Evolutionary conservation across 2,888 invertebrate species (phyloP).

Genomic region (Athalia cordata): DNA sequence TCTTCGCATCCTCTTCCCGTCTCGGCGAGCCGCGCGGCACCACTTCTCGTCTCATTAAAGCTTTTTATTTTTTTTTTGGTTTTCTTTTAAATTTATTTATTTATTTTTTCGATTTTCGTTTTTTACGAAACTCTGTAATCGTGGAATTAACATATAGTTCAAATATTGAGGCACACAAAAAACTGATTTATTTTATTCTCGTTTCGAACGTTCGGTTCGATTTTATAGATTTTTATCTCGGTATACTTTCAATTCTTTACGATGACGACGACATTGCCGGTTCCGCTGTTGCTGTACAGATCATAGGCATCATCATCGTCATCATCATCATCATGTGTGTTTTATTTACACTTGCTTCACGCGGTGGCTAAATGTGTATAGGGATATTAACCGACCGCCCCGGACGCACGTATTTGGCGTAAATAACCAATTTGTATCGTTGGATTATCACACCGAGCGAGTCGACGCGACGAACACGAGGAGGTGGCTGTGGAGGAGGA

Average conservation of each 20-base stretch:
- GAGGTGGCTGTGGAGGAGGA: neutral
- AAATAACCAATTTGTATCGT: conserved; percentile 27
- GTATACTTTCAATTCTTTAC: conserved; percentile 47
- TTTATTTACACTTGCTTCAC: conserved; percentile 22
- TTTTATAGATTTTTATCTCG: no score
- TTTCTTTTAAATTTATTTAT: conserved; percentile 35
- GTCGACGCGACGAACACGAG: neutral
- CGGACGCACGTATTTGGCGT: conserved; percentile 36
- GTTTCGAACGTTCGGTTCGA: no score
- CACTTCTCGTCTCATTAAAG: no score
- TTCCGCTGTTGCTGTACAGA: no score
- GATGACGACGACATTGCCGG: conserved; percentile 43
- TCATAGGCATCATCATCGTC: no score
- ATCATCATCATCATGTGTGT: neutral
- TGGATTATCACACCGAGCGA: neutral
- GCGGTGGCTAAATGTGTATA: neutral
- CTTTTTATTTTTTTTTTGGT: conserved; percentile 48
- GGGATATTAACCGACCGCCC: neutral
- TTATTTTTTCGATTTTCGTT: conserved; percentile 45
- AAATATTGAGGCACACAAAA: no score
- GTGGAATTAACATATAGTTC: no score
- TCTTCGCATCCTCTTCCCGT: conserved; percentile 1
- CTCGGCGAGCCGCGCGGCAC: conserved; percentile 51
- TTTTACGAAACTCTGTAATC: conserved; percentile 44
- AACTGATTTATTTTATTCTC: no score